Evolutionary conservation across 2,797 vertebrate species (phyloP), one percentile per base, ranked within the genome.

Genomic region (Myripristis jacobus): DNA sequence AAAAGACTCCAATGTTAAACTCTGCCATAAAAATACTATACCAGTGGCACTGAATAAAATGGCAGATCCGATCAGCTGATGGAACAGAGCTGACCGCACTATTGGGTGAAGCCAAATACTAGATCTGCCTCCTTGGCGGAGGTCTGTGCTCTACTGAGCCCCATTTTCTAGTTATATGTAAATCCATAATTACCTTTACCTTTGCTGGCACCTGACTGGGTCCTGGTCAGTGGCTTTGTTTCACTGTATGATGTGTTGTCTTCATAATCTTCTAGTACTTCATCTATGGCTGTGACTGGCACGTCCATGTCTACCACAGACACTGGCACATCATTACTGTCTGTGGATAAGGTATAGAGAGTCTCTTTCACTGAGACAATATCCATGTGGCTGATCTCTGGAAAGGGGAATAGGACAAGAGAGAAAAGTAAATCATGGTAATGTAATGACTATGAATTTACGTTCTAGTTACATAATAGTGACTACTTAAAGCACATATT

Each of bases 241-340:
- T 88, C 80, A 57, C 75, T 80, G 79, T 83, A 81, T n/a, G 52
- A 51, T 29, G 65, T 43, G 24, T 80, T 77, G 56, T n/a, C 56
- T 38, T 21, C 79, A 73, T 86, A 84, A n/a, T 91, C 79, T 68
- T 95, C 94, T 61, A 93, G 87, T 72, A 94, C 90, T 76, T 96
- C 95, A 85, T 97, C 95, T 83, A 97, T 97, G 54, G 95, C 89
- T 5, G 98, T 99, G 67, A 99, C 96, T 44, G 98, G 98, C 86
- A 99, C 94, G 36, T 94, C 83, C 88, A 91, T 25, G 19, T 92
- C 88, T 63, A 92, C 81, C 15, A 94, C 77, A 48, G 92, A 88
- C 41, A 90, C 65, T 0, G 89, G 82, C 16, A 92, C 79, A 2
- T 60, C 8, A 57, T 80, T 57, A 19, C 57, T 44, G 25, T 90